phyloP scores from a whole-genome alignment of 2,888 invertebrate genomes.

The Eristalinus sepulchralis region DNA sequence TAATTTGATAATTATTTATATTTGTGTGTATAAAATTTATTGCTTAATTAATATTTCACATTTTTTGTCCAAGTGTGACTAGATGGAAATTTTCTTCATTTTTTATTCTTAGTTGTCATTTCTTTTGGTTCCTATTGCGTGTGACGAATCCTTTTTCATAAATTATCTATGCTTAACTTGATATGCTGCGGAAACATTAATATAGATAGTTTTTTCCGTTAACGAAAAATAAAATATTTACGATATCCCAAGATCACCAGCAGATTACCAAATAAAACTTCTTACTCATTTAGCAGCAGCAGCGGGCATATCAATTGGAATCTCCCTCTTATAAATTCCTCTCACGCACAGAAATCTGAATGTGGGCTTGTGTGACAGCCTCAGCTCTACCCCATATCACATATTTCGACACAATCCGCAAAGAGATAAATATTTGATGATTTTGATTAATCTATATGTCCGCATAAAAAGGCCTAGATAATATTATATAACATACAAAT shows the following conservation, averaged over 20 bases:
- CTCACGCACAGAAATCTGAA: neutral
- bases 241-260: slow-evolving; percentile 7
- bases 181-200: neutral
- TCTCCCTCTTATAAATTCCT: slow-evolving; percentile 4
- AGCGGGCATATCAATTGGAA: slow-evolving; percentile 36
- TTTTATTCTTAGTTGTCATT: neutral
- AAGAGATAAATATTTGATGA: neutral
- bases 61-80: neutral
- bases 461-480: slow-evolving; percentile 2
- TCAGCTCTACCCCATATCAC: neutral
- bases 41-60: neutral
- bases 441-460: too few relatives aligned
- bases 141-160: neutral
- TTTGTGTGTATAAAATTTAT: neutral
- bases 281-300: slow-evolving; percentile 1
- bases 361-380: neutral
- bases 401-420: neutral
- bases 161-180: too few relatives aligned
- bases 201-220: neutral
- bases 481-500: too few relatives aligned
- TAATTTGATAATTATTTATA: slow-evolving; percentile 1
- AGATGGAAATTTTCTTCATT: neutral
- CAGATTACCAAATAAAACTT: slow-evolving; percentile 22
- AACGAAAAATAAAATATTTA: neutral
- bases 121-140: neutral